Conservation (phyloP, 2,113 vertebrate genomes). For the Cettia cetti region DNA sequence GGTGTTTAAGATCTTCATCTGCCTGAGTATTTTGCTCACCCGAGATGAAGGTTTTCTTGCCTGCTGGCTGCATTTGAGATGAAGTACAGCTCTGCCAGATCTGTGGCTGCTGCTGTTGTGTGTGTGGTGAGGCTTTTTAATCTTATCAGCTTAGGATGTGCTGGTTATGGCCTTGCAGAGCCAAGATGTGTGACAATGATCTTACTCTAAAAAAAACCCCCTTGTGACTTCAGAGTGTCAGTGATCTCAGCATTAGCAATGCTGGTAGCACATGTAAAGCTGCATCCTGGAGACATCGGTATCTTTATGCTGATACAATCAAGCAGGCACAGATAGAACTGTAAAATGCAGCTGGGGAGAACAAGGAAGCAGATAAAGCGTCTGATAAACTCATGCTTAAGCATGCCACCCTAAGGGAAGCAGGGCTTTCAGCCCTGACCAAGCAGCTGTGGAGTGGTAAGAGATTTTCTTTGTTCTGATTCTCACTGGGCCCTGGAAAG, state of each 20-base stretch:
- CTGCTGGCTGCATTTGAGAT: not conserved
- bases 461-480: not conserved
- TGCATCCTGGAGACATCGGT: not conserved
- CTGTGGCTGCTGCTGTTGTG: not conserved
- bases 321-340: not conserved
- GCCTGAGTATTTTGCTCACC: not conserved
- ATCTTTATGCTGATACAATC: constrained; percentile 24
- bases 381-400: not conserved
- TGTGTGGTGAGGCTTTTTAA: not conserved
- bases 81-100: not conserved
- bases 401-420: not conserved
- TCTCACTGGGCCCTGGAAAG: not conserved
- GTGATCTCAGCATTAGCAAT: not conserved
- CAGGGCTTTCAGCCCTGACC: not conserved
- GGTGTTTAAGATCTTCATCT: not conserved
- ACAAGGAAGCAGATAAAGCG: not conserved
- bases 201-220: not conserved
- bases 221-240: not conserved
- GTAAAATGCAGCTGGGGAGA: not conserved
- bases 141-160: not conserved
- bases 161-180: not conserved
- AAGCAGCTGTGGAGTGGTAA: not conserved
- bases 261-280: not conserved
- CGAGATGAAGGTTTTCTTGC: not conserved
- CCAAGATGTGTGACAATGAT: not conserved